Percentiles rank a stretch among this genome's conserved stretches.
Conservation (phyloP, 35 echinoderm and acorn worm genomes). For the Apostichopus parvimensis region DNA sequence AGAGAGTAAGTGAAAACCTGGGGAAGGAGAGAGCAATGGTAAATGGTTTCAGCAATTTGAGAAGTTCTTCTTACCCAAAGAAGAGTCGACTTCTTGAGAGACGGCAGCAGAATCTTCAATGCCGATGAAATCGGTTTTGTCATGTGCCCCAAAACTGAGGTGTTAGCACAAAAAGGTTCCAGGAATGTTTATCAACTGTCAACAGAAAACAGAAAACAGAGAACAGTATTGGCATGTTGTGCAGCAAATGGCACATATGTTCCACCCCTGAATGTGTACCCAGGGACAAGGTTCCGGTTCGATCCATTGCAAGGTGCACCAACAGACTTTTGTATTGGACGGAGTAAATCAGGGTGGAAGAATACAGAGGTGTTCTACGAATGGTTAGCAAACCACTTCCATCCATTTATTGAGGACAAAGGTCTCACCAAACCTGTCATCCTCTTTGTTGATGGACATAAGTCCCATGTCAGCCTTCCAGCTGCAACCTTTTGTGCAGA, state of each 20-base stretch:
- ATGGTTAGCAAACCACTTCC: slow-evolving; percentile 54
- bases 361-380: slow-evolving; percentile 37
- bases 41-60: slow-evolving; percentile 17
- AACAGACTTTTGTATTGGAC: slow-evolving; percentile 11
- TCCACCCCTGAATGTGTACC: slow-evolving; percentile 59
- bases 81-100: not conserved
- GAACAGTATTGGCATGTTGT: slow-evolving; percentile 54
- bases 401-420: not conserved
- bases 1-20: not conserved
- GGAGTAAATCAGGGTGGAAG: slow-evolving; percentile 23
- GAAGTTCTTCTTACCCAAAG: not conserved
- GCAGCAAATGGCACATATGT: slow-evolving; percentile 46
- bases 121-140: slow-evolving; percentile 68
- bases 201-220: slow-evolving; percentile 43
- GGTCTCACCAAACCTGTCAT: slow-evolving; percentile 53
- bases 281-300: slow-evolving; percentile 36
- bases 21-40: slow-evolving; percentile 31
- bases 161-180: slow-evolving; percentile 44
- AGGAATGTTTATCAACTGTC: slow-evolving; percentile 37
- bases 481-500: slow-evolving; percentile 47
- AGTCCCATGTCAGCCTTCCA: slow-evolving; percentile 47
- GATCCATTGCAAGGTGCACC: slow-evolving; percentile 62
- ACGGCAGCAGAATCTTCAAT: slow-evolving; percentile 46
- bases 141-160: slow-evolving; percentile 56
- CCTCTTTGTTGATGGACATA: slow-evolving; percentile 59